Conservation (phyloP, 1,140 invertebrate genomes). For the Schlechtendalia chinensis region DNA sequence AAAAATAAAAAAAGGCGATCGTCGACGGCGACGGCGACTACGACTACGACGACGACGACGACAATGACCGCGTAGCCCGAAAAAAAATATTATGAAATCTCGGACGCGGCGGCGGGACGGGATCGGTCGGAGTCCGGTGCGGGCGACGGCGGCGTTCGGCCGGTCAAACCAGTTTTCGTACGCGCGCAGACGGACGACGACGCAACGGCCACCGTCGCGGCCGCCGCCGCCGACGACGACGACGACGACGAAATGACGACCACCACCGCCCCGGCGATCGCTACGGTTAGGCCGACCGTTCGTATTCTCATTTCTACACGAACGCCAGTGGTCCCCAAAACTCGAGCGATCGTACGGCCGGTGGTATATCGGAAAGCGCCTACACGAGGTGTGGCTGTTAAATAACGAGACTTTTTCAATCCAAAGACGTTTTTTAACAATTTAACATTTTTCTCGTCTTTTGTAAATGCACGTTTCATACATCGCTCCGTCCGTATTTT, state of each 20-base stretch:
- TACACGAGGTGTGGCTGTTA: too few relatives aligned
- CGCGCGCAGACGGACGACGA: background rate
- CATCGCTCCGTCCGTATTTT: too few relatives aligned
- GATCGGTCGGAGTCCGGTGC: constrained; percentile 6
- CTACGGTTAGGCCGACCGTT: background rate
- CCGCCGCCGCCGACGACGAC: background rate
- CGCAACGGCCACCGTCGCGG: constrained; percentile 1
- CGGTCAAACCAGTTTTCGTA: constrained; percentile 46
- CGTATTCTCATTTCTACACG: constrained; percentile 23
- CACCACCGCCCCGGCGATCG: background rate
- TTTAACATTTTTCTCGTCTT: too few relatives aligned
- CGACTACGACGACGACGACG: too few relatives aligned
- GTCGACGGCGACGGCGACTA: background rate
- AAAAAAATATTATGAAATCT: constrained; percentile 40
- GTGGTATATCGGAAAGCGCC: too few relatives aligned
- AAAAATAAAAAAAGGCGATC: background rate
- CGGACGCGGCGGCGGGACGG: background rate
- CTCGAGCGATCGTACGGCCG: too few relatives aligned
- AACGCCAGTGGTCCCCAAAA: constrained; percentile 9
- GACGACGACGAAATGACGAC: background rate
- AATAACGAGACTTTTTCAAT: too few relatives aligned
- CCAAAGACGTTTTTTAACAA: too few relatives aligned
- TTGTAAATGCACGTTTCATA: too few relatives aligned
- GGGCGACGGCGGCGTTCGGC: constrained; percentile 15
- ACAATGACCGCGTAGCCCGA: background rate